Conservation (phyloP, 1,140 invertebrate genomes). For the Zaprionus vittiger region DNA sequence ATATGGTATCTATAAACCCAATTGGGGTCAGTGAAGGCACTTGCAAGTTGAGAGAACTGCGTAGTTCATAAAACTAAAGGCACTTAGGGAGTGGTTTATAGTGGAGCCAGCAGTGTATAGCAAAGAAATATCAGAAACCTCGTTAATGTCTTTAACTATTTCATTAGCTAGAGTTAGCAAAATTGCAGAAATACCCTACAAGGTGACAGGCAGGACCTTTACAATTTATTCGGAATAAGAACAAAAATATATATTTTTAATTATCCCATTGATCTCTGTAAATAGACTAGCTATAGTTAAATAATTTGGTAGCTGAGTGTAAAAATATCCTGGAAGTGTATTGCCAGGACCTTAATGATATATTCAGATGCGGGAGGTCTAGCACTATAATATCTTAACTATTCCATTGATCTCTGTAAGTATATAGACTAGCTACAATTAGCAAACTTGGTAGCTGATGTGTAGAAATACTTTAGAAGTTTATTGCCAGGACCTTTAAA, state of each 20-base stretch:
- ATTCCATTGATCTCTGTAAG: background rate
- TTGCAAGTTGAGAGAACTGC: background rate
- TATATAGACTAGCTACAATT: background rate
- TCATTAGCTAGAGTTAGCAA: no score
- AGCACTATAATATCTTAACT: no score
- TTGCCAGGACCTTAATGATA: no score
- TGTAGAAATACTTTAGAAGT: background rate
- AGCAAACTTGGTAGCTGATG: background rate
- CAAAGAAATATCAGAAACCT: background rate
- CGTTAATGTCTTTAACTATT: background rate
- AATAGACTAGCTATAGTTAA: no score
- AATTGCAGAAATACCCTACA: no score
- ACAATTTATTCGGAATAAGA: no score
- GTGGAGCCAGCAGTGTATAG: background rate
- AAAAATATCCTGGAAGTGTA: no score
- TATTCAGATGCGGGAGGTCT: no score
- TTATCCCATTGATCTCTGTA: background rate
- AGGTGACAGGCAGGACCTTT: no score
- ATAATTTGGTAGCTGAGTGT: no score
- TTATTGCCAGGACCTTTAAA: no score
- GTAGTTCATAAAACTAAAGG: background rate
- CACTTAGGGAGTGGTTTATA: background rate
- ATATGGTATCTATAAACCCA: background rate
- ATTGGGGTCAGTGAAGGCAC: background rate
- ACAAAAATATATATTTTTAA: no score